Percentiles rank a stretch among this genome's conserved stretches.
phyloP scores from a whole-genome alignment of 2,797 vertebrate genomes.

The Pempheris klunzingeri region DNA sequence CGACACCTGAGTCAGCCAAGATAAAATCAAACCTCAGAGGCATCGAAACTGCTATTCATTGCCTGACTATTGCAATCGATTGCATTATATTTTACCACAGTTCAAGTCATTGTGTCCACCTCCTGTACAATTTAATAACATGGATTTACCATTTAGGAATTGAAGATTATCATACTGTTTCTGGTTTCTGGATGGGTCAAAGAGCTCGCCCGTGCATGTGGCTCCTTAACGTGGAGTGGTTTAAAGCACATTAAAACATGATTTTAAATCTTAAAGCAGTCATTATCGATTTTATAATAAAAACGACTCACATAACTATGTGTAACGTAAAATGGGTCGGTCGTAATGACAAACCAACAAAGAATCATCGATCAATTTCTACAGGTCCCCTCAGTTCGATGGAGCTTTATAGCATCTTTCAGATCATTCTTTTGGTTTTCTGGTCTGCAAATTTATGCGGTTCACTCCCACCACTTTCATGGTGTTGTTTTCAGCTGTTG shows the following conservation, averaged over 20 bases:
- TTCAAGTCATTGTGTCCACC: neutral
- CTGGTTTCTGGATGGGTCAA: too few species aligned
- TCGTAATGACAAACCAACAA: neutral
- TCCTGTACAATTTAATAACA: neutral
- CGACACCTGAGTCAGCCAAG: neutral
- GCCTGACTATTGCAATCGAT: neutral
- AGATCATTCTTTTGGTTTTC: neutral
- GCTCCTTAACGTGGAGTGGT: too few species aligned
- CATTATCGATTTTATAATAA: neutral
- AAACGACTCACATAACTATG: neutral
- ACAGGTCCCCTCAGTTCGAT: too few species aligned
- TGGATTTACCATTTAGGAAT: neutral
- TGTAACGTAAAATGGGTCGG: neutral
- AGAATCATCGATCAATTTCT: too few species aligned
- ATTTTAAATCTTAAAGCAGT: neutral
- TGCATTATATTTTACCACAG: neutral
- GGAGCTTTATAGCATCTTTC: too few species aligned
- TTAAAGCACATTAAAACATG: too few species aligned
- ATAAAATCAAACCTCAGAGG: neutral
- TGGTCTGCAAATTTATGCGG: neutral
- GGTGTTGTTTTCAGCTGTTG: neutral
- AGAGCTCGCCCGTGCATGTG: too few species aligned
- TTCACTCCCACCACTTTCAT: neutral
- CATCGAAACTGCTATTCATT: neutral
- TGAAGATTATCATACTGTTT: neutral